Conservation (phyloP, 2,113 vertebrate species). For the Pseudopodoces humilis region DNA sequence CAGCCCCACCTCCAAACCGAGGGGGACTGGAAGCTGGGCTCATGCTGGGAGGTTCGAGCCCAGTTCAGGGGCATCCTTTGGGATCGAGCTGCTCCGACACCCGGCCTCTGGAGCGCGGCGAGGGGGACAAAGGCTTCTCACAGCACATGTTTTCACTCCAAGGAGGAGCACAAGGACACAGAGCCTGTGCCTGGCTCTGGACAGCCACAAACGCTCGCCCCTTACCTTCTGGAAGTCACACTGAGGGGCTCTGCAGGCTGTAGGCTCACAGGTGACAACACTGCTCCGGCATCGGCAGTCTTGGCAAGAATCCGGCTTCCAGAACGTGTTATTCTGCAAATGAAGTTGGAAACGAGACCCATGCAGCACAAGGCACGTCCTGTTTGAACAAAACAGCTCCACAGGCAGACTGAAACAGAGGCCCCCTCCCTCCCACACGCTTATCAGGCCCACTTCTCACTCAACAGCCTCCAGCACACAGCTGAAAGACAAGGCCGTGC, state of each 20-base stretch:
- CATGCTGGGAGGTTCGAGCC: background rate
- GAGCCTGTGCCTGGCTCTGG: background rate
- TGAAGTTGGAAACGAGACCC: conserved; percentile 17
- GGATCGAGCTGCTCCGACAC: background rate
- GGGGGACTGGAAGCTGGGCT: background rate
- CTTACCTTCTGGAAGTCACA: conserved; percentile 89
- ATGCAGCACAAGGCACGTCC: background rate
- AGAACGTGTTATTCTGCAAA: conserved; percentile 85
- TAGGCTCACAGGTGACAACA: conserved; percentile 80
- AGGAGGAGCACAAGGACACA: background rate
- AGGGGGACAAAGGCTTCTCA: background rate
- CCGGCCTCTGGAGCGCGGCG: accelerated
- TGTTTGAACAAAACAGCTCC: background rate
- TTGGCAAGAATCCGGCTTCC: conserved; percentile 88
- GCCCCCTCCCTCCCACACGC: background rate
- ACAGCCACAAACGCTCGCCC: background rate
- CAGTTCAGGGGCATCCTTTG: background rate
- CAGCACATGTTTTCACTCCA: background rate
- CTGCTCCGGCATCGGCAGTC: conserved; percentile 82
- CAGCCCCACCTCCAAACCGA: background rate
- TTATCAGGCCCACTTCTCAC: background rate
- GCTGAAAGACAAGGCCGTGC: background rate
- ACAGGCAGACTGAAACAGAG: background rate
- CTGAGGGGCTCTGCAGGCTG: conserved; percentile 78
- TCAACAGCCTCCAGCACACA: background rate